A percentile compares a stretch with the other conserved stretches of the same genome.
These are phyloP conservation scores for Drosophila birchii DNA, from an alignment of 2,888 invertebrate species.

Conservation along the genomic window DNA sequence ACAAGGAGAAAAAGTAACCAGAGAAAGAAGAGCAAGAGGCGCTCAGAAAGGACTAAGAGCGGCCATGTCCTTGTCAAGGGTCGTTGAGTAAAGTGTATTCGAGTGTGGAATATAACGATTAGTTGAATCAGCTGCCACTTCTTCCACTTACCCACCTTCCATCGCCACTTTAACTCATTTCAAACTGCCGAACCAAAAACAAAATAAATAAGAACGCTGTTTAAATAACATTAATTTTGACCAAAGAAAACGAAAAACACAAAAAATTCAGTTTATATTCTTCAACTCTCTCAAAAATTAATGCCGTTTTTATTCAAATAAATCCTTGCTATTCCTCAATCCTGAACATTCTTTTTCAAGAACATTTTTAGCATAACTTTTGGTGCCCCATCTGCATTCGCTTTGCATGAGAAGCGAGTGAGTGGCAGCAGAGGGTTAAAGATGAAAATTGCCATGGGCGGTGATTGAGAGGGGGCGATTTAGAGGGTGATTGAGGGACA, in stretches of 20 bases:
- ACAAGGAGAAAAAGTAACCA: neutral
- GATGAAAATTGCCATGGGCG: conserved; percentile 6
- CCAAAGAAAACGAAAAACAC: too few relatives aligned
- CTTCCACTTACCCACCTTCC: neutral
- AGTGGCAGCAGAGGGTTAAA: neutral
- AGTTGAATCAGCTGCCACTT: conserved; percentile 29
- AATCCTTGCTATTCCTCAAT: neutral
- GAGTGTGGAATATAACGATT: conserved; percentile 52
- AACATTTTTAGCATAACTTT: conserved; percentile 11
- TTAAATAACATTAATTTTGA: neutral
- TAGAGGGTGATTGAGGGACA: conserved; percentile 25
- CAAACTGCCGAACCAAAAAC: neutral
- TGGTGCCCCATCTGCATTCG: conserved; percentile 4
- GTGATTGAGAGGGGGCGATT: conserved; percentile 4
- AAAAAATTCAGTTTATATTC: neutral
- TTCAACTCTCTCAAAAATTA: neutral
- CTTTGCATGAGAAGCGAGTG: neutral
- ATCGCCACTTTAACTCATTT: neutral
- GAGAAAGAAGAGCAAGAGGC: neutral
- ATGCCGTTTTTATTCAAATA: neutral
- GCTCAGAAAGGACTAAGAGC: conserved; percentile 26
- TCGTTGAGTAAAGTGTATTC: conserved; percentile 51
- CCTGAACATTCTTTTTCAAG: conserved; percentile 1
- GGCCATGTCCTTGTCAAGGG: conserved; percentile 50
- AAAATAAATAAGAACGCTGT: neutral